Evolutionary conservation across 1,140 invertebrate genomes (phyloP).

Genomic region (Drosophila fuyamai): DNA sequence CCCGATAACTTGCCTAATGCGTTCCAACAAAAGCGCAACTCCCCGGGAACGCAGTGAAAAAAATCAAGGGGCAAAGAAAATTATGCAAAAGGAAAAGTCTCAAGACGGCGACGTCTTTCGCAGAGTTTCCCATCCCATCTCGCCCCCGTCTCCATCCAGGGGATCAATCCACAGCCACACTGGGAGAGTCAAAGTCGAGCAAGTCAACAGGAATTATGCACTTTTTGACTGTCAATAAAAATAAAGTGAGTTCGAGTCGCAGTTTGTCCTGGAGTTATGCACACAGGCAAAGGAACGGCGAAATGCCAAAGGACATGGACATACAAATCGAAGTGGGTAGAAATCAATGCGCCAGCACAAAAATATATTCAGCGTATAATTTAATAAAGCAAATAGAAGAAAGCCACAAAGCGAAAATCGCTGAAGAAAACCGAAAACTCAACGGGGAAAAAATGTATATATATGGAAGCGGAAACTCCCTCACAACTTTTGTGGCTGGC

Average conservation of each 20-base stretch:
- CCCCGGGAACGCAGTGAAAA: constrained; percentile 19
- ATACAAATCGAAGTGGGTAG: constrained; percentile 75
- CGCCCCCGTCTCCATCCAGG: too few species aligned
- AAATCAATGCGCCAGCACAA: constrained; percentile 78
- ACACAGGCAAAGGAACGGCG: constrained; percentile 20
- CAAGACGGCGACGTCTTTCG: constrained; percentile 48
- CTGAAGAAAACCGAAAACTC: constrained; percentile 27
- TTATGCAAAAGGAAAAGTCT: constrained; percentile 69
- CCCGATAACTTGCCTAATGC: constrained; percentile 61
- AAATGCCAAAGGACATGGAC: constrained; percentile 79
- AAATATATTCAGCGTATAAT: constrained; percentile 84
- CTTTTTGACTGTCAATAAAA: constrained; percentile 82
- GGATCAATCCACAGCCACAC: constrained; percentile 27
- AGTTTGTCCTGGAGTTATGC: constrained; percentile 39
- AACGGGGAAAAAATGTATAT: background rate
- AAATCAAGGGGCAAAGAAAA: constrained; percentile 23
- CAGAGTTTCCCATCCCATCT: constrained; percentile 10
- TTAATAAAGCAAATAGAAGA: constrained; percentile 82
- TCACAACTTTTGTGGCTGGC: constrained; percentile 45
- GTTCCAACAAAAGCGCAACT: constrained; percentile 75
- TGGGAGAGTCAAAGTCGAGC: constrained; percentile 48
- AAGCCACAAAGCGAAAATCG: constrained; percentile 44
- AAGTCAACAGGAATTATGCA: constrained; percentile 82
- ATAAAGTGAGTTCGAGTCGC: constrained; percentile 76
- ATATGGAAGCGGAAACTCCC: constrained; percentile 10